Evolutionary conservation across 2,113 vertebrate genomes (phyloP), one percentile per base, ranked within the genome.

Genomic region (Spea bombifrons): DNA sequence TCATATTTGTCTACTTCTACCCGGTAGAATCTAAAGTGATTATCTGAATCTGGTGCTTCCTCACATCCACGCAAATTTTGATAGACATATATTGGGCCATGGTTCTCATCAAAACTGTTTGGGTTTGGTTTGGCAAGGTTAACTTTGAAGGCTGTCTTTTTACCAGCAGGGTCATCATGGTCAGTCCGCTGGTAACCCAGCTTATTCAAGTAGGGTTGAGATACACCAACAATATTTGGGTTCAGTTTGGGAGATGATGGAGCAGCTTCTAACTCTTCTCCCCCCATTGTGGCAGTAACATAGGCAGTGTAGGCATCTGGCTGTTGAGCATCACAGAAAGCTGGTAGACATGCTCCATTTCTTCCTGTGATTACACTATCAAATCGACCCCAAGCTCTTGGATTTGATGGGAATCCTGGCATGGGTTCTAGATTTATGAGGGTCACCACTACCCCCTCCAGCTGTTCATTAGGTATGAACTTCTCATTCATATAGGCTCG

Each of bases 1-100:
- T 99, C 97, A 1, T 96, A 99, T 74, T 90, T 98, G 87, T 99
- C 95, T 16, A 93, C 95, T 86, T 99, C 97, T 67, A 95, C 96
- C 9, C 97, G 91, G 78, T 95, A 96, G 80, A 99, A 99, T 16
- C 97, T 92, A 84, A 99, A 97, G 87, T 99, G 97, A 82, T 93
- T 95, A 82, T 93, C 93, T 0, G 90, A 86, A 15, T 89, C 81
- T 0, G 94, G 94, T 0, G 97, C 96, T 52, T 92, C 89, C 88
- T 98, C 95, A 69, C 97, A 99, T 30, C 85, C 91, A 50, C 89
- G 89, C 47, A 97, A 88, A 86, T 86, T 93, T 75, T 92, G 92
- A 86, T 96, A 99, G 0, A 96, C 88, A 83, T 99, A 99, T 83
- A 99, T 90, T 0, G 97, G 97, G 0, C 97, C 97, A 0, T 92